Conservation (phyloP, 2,113 vertebrate species). For the Alexandromys fortis region DNA sequence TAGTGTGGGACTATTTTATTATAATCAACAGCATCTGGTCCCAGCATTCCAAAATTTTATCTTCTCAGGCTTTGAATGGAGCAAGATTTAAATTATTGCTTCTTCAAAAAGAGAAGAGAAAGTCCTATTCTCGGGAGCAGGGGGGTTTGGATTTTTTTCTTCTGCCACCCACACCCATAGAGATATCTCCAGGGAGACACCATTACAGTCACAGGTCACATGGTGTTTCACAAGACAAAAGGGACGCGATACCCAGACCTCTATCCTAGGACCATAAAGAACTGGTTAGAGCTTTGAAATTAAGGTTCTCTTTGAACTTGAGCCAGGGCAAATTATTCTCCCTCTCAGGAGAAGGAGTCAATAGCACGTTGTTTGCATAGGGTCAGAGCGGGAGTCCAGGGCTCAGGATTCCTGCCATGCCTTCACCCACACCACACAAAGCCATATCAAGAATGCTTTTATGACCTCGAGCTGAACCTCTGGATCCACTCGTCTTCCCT, state of each 20-base stretch:
- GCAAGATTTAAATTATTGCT: neutral
- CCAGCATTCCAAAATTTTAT: neutral
- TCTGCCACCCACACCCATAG: neutral
- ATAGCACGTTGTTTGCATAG: neutral
- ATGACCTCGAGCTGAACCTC: neutral
- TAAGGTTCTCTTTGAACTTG: constrained; percentile 21
- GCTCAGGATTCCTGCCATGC: neutral
- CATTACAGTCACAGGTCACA: neutral
- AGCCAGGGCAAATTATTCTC: neutral
- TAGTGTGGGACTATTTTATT: too few relatives aligned
- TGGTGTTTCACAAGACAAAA: neutral
- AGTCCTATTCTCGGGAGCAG: neutral
- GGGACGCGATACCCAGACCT: neutral
- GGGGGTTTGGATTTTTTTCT: neutral
- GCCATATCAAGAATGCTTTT: neutral
- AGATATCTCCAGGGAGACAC: neutral
- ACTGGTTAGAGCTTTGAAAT: constrained; percentile 11
- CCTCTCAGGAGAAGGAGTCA: neutral
- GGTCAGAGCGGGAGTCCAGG: neutral
- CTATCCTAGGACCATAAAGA: neutral
- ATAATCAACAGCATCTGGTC: too few relatives aligned
- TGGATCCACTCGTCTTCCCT: too few relatives aligned
- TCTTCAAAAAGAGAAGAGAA: neutral
- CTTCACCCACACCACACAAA: neutral
- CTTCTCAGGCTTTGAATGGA: neutral